phyloP scores from a whole-genome alignment of 2,113 vertebrate species.

The Tympanuchus pallidicinctus region DNA sequence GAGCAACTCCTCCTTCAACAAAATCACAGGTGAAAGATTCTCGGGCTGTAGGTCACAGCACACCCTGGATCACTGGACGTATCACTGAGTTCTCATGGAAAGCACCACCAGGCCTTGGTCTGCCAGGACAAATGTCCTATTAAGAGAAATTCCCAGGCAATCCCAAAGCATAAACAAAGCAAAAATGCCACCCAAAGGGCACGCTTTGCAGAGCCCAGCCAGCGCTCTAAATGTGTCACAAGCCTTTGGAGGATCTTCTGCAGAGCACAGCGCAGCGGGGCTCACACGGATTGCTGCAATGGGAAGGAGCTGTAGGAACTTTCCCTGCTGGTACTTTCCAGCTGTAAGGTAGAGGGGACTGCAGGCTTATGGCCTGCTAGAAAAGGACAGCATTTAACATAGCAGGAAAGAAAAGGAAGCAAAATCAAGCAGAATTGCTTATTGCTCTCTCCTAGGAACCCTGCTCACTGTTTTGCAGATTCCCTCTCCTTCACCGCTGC shows the following conservation, averaged over 20 bases:
- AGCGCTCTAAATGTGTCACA: neutral
- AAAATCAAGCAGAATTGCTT: neutral
- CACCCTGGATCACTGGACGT: fast-evolving
- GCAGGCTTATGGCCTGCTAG: neutral
- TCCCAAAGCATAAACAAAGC: neutral
- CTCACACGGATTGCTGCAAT: fast-evolving
- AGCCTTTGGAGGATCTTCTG: neutral
- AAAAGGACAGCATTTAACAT: neutral
- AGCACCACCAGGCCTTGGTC: neutral
- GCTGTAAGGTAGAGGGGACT: neutral
- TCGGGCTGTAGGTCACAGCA: neutral
- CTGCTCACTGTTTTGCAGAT: neutral
- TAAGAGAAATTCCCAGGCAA: neutral
- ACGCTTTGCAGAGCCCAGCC: neutral
- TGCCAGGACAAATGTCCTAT: neutral
- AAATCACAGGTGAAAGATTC: neutral
- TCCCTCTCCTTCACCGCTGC: neutral
- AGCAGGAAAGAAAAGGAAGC: neutral
- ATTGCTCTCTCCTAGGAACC: neutral
- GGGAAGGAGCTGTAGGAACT: neutral
- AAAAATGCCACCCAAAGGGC: neutral
- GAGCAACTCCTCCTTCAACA: neutral
- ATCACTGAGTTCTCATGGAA: neutral
- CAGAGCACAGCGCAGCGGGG: neutral
- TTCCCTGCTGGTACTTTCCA: neutral